Percentiles rank a stretch among this genome's conserved stretches.
Evolutionary conservation across 2,888 invertebrate genomes (phyloP).

Genomic region (Cistogaster globosa): DNA sequence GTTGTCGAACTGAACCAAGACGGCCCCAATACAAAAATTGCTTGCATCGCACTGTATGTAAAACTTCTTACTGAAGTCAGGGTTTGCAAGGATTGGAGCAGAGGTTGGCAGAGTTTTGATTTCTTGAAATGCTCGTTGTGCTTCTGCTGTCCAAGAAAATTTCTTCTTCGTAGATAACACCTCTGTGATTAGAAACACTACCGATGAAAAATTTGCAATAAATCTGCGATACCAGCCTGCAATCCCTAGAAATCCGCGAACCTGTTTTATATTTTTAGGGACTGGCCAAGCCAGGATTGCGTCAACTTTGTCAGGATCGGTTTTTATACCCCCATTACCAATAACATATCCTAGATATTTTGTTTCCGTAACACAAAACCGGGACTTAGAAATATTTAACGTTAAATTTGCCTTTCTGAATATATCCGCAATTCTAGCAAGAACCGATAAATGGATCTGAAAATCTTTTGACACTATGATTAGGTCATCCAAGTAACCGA

Average conservation of each 20-base stretch:
- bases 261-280: constrained; percentile 25
- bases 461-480: constrained; percentile 8
- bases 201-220: constrained; percentile 11
- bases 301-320: background rate
- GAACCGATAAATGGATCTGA: background rate
- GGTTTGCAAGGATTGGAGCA: background rate
- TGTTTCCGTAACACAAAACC: background rate
- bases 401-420: background rate
- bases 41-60: constrained; percentile 6
- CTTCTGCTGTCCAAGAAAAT: background rate
- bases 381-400: background rate
- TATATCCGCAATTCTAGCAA: background rate
- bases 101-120: background rate
- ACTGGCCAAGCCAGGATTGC: constrained; percentile 6
- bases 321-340: background rate
- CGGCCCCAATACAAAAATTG: constrained; percentile 12
- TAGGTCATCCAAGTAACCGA: constrained; percentile 4
- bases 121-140: background rate
- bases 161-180: background rate
- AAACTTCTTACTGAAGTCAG: background rate
- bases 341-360: background rate
- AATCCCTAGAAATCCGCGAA: background rate
- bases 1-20: background rate
- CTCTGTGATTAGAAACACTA: background rate
- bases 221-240: constrained; percentile 41